These are phyloP conservation scores for Paedocypris micromegethes DNA, from an alignment of 2,797 vertebrate species.

Conservation along the genomic window DNA sequence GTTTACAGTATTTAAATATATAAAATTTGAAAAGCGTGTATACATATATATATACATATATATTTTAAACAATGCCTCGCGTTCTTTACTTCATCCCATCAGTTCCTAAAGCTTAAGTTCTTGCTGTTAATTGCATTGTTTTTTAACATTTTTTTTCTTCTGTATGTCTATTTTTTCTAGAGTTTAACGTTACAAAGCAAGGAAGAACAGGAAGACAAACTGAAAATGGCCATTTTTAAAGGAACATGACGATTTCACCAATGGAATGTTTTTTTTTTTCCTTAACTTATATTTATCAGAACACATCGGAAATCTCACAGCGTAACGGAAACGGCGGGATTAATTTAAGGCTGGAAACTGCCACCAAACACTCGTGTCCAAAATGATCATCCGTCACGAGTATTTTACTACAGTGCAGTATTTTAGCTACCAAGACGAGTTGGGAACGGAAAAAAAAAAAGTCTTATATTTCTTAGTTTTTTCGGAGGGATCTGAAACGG, in stretches of 20 bases:
- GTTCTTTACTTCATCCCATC: too few species aligned
- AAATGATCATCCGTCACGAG: constrained; percentile 38
- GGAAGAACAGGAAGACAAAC: constrained; percentile 1
- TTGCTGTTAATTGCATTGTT: too few species aligned
- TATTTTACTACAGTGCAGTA: constrained; percentile 71
- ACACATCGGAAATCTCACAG: constrained; percentile 2
- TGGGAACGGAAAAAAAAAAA: constrained; percentile 59
- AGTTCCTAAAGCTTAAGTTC: too few species aligned
- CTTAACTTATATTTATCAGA: constrained; percentile 45
- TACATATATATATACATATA: too few species aligned
- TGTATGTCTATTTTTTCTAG: too few species aligned
- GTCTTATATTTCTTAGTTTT: constrained; percentile 61
- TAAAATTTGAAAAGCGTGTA: too few species aligned
- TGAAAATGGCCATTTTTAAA: constrained; percentile 15
- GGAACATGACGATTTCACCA: constrained; percentile 48
- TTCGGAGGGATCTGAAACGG: constrained; percentile 54
- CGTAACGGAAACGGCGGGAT: constrained; percentile 3
- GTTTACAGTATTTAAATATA: too few species aligned
- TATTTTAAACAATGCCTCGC: too few species aligned
- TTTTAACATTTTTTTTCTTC: too few species aligned
- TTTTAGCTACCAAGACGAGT: constrained; percentile 66
- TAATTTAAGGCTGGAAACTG: constrained; percentile 32
- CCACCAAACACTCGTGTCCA: constrained; percentile 11
- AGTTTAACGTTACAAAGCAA: too few species aligned
- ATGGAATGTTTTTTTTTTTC: constrained; percentile 41